Conservation (phyloP, 2,797 vertebrate species). For the Hydrophis major region DNA sequence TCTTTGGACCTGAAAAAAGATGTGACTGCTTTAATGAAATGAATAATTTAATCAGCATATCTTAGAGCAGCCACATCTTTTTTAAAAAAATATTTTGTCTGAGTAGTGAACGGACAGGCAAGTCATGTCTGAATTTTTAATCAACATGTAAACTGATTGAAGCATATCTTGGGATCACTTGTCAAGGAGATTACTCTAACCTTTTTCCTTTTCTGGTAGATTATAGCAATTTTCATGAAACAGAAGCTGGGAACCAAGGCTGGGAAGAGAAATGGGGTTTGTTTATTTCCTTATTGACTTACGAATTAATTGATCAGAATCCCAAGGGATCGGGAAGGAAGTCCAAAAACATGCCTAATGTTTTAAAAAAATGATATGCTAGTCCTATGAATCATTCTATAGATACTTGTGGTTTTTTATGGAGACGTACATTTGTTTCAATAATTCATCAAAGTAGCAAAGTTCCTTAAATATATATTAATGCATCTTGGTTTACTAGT, state of each 20-base stretch:
- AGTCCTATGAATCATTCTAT: neutral
- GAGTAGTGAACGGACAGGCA: neutral
- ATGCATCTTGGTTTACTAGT: slow-evolving; percentile 6
- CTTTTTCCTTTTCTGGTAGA: neutral
- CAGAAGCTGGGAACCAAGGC: neutral
- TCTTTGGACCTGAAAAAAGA: neutral
- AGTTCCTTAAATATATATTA: slow-evolving; percentile 35
- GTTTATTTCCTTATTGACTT: neutral
- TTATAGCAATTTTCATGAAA: neutral
- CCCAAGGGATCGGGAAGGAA: neutral
- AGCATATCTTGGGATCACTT: neutral
- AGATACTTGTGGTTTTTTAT: slow-evolving; percentile 7
- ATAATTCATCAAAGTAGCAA: slow-evolving; percentile 10
- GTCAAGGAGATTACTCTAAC: neutral
- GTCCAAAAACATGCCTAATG: slow-evolving; percentile 9
- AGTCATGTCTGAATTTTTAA: neutral
- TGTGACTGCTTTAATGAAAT: neutral
- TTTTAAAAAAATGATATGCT: slow-evolving; percentile 7
- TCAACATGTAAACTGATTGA: neutral
- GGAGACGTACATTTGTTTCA: neutral
- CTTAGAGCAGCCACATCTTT: neutral
- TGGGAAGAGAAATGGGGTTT: neutral
- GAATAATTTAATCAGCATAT: neutral
- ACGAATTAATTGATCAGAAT: neutral
- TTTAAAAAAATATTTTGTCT: neutral